These are phyloP conservation scores for Enteromius mattozi DNA, from an alignment of 2,797 vertebrate genomes.

Conservation along the genomic window DNA sequence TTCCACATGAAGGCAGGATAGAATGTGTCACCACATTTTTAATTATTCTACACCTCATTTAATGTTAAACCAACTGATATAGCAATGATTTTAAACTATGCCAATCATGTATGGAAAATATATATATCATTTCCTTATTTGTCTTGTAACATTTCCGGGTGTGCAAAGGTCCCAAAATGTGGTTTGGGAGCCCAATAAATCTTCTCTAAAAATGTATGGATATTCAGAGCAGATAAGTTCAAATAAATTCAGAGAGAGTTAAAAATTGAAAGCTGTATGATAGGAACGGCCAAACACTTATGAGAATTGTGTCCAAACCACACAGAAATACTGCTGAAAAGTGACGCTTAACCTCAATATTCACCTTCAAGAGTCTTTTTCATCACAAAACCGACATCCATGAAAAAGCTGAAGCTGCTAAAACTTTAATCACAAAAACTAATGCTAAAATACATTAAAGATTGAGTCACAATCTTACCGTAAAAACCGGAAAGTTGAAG, in stretches of 20 bases:
- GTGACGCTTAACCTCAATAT: background rate
- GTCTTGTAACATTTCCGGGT: background rate
- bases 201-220: background rate
- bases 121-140: background rate
- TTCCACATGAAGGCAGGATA: background rate
- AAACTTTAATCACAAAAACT: background rate
- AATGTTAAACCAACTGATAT: background rate
- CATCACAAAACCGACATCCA: background rate
- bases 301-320: background rate
- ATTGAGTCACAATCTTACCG: background rate
- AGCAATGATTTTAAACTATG: background rate
- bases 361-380: background rate
- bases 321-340: background rate
- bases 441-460: background rate
- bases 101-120: background rate
- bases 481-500: background rate
- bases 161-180: background rate
- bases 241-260: background rate
- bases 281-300: background rate
- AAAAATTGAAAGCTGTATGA: background rate
- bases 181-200: background rate
- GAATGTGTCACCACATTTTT: constrained; percentile 5
- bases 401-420: background rate
- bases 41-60: background rate
- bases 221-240: background rate